These are phyloP conservation scores for Selene dorsalis DNA, from an alignment of 2,797 vertebrate species.

Conservation along the genomic window DNA sequence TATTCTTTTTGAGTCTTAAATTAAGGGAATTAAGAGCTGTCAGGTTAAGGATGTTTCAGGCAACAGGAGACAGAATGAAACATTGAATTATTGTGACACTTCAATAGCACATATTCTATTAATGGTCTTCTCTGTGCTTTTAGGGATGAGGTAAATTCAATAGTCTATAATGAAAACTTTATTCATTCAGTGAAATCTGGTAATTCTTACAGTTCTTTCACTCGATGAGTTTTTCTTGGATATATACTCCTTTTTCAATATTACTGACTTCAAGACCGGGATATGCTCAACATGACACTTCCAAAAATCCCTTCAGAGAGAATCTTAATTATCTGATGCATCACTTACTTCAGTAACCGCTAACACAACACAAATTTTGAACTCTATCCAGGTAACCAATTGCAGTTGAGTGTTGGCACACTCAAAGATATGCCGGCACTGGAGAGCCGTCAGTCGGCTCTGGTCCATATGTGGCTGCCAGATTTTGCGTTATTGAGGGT, in stretches of 20 bases:
- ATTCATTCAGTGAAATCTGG: not conserved
- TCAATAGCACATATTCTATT: not conserved
- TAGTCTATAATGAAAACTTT: not conserved
- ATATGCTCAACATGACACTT: constrained; percentile 18
- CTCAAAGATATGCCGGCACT: constrained; percentile 35
- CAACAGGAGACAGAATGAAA: not conserved
- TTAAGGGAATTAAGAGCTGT: not conserved
- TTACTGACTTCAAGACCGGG: constrained; percentile 12
- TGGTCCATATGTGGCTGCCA: constrained; percentile 29
- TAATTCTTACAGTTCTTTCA: constrained; percentile 1
- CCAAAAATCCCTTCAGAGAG: constrained; percentile 35
- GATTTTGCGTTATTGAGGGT: constrained; percentile 40
- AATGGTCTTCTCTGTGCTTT: not conserved
- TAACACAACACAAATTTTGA: constrained; percentile 49
- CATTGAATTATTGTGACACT: not conserved
- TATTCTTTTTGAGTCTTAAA: constrained; percentile 7
- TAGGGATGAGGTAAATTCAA: not conserved
- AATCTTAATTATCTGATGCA: constrained; percentile 43
- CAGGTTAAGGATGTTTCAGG: not conserved
- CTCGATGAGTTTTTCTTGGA: not conserved
- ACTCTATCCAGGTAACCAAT: constrained; percentile 57
- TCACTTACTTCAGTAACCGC: constrained; percentile 51
- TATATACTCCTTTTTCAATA: not conserved
- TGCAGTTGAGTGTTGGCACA: constrained; percentile 48
- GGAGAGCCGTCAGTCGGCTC: constrained; percentile 43